phyloP scores from a whole-genome alignment of 1,140 invertebrate species.

The Pomacea maculata region DNA sequence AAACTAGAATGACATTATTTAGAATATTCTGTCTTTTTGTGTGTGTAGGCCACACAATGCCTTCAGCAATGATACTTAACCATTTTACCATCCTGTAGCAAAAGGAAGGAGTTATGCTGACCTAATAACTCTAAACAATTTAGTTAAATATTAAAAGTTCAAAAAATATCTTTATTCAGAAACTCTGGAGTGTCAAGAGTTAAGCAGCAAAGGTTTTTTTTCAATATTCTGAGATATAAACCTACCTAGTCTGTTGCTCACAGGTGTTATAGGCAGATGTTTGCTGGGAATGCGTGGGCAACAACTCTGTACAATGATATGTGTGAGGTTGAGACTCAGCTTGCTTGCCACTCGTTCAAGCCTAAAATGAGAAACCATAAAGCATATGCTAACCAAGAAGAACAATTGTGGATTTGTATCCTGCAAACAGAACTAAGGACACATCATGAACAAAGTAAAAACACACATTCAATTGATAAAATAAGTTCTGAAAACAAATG shows the following conservation, averaged over 20 bases:
- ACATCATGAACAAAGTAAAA: slow-evolving; percentile 7
- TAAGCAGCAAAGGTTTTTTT: too few relatives aligned
- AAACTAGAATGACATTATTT: too few relatives aligned
- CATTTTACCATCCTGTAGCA: too few relatives aligned
- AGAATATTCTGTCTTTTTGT: too few relatives aligned
- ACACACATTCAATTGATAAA: not conserved
- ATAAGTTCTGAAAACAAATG: not conserved
- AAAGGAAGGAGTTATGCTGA: too few relatives aligned
- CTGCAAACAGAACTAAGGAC: not conserved
- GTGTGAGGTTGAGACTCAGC: slow-evolving; percentile 61
- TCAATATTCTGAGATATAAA: too few relatives aligned
- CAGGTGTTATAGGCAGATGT: slow-evolving; percentile 25
- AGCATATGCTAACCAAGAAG: not conserved
- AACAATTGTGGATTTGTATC: not conserved
- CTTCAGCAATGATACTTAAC: too few relatives aligned
- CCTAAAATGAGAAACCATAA: slow-evolving; percentile 38
- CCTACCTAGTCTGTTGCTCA: not conserved
- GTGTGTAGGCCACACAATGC: too few relatives aligned
- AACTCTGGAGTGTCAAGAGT: too few relatives aligned
- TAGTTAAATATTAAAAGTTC: too few relatives aligned
- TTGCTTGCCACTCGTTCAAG: slow-evolving; percentile 59
- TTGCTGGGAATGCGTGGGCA: slow-evolving; percentile 60
- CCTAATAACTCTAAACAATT: too few relatives aligned
- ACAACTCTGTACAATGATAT: slow-evolving; percentile 64
- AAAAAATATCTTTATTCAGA: too few relatives aligned